Base-by-base conservation (phyloP, 2,113 vertebrate genomes). In the Eonycteris spelaea region DNA sequence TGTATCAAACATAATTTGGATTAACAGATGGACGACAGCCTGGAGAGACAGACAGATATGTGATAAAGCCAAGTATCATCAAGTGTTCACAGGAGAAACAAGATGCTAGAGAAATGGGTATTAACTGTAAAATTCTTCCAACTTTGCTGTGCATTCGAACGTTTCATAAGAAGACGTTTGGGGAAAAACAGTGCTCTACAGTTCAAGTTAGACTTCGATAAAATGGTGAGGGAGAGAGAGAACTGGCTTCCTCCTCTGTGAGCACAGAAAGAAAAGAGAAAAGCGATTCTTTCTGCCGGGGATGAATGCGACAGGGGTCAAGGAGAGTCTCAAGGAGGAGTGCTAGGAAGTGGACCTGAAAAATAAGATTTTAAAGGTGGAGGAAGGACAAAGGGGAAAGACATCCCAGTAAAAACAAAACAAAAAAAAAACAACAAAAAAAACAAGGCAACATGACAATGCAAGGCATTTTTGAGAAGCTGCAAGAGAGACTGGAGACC, bases 361-460 rank as follows among this genome's bases (percentile, higher is more conserved):
- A 87, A 57, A 91, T n/a, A 74, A 87, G 48, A 65, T 88, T 70
- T 92, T 70, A 77, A 91, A 94, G 24, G 16, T 45, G 89, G 59
- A 53, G 24, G 33, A 55, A 45, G 33, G 22, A 70, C 67, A 55
- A 12, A 16, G 19, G 14, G 8, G 21, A 53, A 28, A 18, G 78
- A 33, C 35, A 65, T 65, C 9, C 68, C 40, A 35, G 45, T 26
- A 35, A 79, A 63, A 38, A 86, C 2, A 48, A 51, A 4, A 51
- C 13, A 2, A 48, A 48, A 48, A 48, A 14, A 48, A 48, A 48
- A 48, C 2, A 48, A 51, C 13, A 30, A 79, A 70, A 38, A 87
- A 73, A 65, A 33, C 21, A 80, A 48, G 28, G 38, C 55, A 38
- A 57, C 21, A 1, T 65, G 30, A 91, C 59, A 95, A 61, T 59